Percentiles rank a stretch among this genome's conserved stretches.
Conservation (phyloP, 2,113 vertebrate species). For the Muscicapa adusta region DNA sequence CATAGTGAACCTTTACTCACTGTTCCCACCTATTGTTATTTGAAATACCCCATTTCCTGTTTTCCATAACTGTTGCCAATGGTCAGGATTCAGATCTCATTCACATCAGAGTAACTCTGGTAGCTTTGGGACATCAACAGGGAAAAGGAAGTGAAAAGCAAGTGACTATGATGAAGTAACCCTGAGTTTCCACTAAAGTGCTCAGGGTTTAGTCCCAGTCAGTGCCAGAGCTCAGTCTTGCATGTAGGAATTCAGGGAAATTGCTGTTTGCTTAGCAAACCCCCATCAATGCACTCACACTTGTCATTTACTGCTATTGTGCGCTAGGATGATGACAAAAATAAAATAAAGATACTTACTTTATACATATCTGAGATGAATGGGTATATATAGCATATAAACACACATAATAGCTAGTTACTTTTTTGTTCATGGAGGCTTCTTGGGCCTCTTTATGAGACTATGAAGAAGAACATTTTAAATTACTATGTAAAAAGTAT, state of each 20-base stretch:
- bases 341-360: not conserved
- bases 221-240: not conserved
- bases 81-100: conserved; percentile 40
- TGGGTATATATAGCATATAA: not conserved
- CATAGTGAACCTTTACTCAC: conserved; percentile 57
- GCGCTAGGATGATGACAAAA: not conserved
- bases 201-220: not conserved
- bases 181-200: not conserved
- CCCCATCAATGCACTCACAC: not conserved
- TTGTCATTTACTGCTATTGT: not conserved
- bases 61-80: conserved; percentile 35
- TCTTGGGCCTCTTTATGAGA: not conserved
- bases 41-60: conserved; percentile 64
- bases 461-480: not conserved
- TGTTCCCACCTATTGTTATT: conserved; percentile 63
- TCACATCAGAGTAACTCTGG: conserved; percentile 4
- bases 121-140: not conserved
- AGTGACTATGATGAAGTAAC: conserved; percentile 25
- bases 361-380: not conserved
- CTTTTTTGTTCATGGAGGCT: not conserved
- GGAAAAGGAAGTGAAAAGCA: conserved; percentile 50
- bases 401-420: not conserved
- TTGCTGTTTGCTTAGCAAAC: not conserved
- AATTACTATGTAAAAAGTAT: not conserved
- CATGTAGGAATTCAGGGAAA: not conserved